Evolutionary conservation across 2,888 invertebrate species (phyloP), one percentile per base, ranked within the genome.

Genomic region (Nemotelus pantherinus): DNA sequence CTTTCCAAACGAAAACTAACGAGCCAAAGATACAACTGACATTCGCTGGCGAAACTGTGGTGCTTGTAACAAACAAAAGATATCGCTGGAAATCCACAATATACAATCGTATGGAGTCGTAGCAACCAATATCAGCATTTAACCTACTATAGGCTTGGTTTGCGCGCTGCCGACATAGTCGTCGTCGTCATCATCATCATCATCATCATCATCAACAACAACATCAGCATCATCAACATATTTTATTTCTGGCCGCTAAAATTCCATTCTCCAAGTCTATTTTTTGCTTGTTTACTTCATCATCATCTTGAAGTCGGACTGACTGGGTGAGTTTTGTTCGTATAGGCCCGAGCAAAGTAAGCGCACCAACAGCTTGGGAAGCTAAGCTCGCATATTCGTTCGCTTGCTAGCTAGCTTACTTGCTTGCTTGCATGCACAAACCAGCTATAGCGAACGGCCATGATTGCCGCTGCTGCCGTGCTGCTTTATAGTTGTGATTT

Each of bases 221-320:
- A 63, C 63, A 39, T 50, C 70, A 70, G 44, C 74, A 60, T 60
- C 65, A 63, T 76, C 76, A 76, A 65, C 76, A 67, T 63, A 67
- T 76, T 76, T 76, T 76, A 76, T 76, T 76, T 76, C 76, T 76
- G 76, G 67, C 65, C 63, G 76, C 65, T 76, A 76, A 76, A 74
- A 76, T 76, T 76, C 76, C 76, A 76, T 76, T 76, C 76, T 67
- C 63, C 65, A 63, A 53, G 64, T 65, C 55, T 64, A 63, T 64
- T 64, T 65, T 76, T 65, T 76, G 53, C 63, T 65, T 76, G 47
- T 76, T 53, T 76, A 74, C 63, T 74, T 63, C 70, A 70, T 70
- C 70, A 70, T 25, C 25, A 25, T 25, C 25, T 53, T 53, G 70
- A 41, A 55, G 55, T 41, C 55, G 25, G 25, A 25, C 25, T 60